Conservation (phyloP, 1,140 invertebrate species). For the Lepidurus couesii region DNA sequence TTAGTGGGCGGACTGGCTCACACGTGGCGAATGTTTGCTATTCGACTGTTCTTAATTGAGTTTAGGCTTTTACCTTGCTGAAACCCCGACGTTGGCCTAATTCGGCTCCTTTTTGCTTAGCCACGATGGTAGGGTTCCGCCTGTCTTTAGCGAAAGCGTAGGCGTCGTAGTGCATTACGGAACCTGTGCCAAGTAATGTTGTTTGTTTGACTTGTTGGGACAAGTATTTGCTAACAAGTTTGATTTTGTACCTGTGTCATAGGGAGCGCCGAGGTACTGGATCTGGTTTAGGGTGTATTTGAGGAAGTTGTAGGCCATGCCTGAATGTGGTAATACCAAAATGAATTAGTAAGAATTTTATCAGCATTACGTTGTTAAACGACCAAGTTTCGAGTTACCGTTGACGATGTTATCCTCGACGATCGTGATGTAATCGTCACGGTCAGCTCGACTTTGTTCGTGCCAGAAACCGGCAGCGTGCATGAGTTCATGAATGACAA, state of each 20-base stretch:
- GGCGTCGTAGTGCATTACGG: conserved; percentile 53
- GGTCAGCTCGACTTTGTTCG: conserved; percentile 59
- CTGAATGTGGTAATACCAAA: conserved; percentile 35
- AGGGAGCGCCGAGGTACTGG: conserved; percentile 46
- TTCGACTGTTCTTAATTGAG: neutral
- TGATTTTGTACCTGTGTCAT: conserved; percentile 48
- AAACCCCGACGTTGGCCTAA: conserved; percentile 50
- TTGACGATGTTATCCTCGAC: conserved; percentile 58
- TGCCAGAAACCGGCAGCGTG: conserved; percentile 63
- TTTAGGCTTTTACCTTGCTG: conserved; percentile 38
- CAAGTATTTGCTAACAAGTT: conserved; percentile 25
- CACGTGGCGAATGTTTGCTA: neutral
- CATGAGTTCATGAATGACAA: conserved; percentile 58
- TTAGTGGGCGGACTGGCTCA: neutral
- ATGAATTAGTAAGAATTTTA: conserved; percentile 8
- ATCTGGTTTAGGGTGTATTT: conserved; percentile 44
- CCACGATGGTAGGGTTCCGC: conserved; percentile 49
- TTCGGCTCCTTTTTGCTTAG: conserved; percentile 43
- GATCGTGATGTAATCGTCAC: conserved; percentile 59
- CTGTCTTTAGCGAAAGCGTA: conserved; percentile 51
- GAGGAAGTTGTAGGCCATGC: conserved; percentile 48
- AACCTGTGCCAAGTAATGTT: conserved; percentile 35
- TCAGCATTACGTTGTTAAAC: neutral
- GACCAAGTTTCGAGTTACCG: conserved; percentile 41
- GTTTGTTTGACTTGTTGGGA: neutral